A percentile compares a stretch with the other conserved stretches of the same genome.
These are phyloP conservation scores for Tipula helvola DNA, from an alignment of 2,888 invertebrate genomes.

Conservation along the genomic window DNA sequence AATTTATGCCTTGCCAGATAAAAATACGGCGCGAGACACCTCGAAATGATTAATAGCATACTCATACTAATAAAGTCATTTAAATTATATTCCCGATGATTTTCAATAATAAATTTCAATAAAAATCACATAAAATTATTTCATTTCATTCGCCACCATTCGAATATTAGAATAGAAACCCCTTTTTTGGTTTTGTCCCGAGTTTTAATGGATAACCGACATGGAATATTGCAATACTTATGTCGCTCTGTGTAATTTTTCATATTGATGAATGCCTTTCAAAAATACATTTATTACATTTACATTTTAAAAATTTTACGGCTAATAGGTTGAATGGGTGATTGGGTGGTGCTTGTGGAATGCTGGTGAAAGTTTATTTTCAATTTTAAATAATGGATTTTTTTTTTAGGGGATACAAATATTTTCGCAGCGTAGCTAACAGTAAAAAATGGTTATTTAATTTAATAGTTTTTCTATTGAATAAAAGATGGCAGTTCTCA, in stretches of 20 bases:
- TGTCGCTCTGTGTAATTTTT: background rate
- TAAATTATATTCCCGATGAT: background rate
- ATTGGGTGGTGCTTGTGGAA: background rate
- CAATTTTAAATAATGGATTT: background rate
- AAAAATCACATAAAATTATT: background rate
- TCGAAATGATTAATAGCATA: background rate
- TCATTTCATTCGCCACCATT: background rate
- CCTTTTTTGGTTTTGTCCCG: background rate
- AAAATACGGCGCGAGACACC: background rate
- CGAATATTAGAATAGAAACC: background rate
- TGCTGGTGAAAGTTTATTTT: background rate
- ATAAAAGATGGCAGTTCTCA: background rate
- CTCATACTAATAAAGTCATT: background rate
- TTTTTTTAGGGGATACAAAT: background rate
- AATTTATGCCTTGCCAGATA: background rate
- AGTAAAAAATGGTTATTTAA: background rate
- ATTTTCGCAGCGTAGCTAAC: background rate
- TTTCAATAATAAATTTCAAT: background rate
- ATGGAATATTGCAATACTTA: background rate
- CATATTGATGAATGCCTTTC: background rate
- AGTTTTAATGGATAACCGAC: background rate
- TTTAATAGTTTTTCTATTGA: background rate
- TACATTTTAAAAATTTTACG: background rate
- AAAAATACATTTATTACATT: background rate
- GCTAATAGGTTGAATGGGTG: background rate